These are phyloP conservation scores for Metalampra italica DNA, from an alignment of 2,888 invertebrate species.

Conservation along the genomic window DNA sequence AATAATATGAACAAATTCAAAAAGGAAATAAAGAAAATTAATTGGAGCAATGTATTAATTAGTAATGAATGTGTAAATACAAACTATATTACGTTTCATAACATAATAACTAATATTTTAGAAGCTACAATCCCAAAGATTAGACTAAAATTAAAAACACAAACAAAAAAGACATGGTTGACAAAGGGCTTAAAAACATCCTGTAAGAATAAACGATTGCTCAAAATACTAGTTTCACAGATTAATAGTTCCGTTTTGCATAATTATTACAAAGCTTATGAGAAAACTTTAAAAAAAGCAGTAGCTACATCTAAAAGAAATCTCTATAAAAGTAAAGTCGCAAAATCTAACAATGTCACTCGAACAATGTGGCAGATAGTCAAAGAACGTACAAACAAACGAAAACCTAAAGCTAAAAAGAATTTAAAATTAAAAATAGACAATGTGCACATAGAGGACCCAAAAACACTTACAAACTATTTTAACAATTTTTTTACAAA, in stretches of 20 bases:
- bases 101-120: neutral
- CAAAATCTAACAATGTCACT: neutral
- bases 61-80: neutral
- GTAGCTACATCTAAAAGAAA: neutral
- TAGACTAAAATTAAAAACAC: conserved; percentile 5
- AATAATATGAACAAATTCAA: neutral
- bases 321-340: neutral
- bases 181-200: conserved; percentile 2
- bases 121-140: conserved; percentile 1
- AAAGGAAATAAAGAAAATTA: neutral
- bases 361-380: conserved; percentile 1
- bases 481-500: neutral
- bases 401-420: neutral
- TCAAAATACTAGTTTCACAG: neutral
- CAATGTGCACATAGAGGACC: too few relatives aligned
- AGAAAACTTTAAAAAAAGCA: neutral
- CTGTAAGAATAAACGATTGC: neutral
- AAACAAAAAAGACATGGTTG: conserved; percentile 1
- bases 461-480: neutral
- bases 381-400: neutral
- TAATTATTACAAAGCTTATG: conserved; percentile 1
- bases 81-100: neutral
- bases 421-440: too few relatives aligned
- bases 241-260: neutral
- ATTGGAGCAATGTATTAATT: neutral